These are phyloP conservation scores for Dendrocopos noguchii DNA, from an alignment of 2,113 vertebrate genomes.

Conservation along the genomic window DNA sequence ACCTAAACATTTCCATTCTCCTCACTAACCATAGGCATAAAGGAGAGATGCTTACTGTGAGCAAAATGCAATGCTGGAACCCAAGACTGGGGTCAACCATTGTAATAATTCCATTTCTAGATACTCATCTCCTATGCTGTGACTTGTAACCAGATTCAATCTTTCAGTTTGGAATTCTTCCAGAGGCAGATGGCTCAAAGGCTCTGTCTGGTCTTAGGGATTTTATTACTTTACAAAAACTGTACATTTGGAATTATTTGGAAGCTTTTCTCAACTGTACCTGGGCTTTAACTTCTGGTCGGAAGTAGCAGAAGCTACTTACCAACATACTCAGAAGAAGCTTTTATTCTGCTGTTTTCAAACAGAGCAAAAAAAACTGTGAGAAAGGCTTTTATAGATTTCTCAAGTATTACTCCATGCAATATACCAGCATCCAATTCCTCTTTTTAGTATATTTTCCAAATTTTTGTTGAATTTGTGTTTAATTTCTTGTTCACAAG, in stretches of 20 bases:
- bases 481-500: not conserved
- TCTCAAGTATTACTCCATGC: not conserved
- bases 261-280: not conserved
- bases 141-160: not conserved
- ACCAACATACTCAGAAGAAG: not conserved
- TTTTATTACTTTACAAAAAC: not conserved
- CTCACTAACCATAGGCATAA: not conserved
- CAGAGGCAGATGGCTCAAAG: not conserved
- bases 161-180: slow-evolving; percentile 24
- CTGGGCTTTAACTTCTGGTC: not conserved
- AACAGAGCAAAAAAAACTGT: not conserved
- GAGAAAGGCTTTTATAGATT: not conserved
- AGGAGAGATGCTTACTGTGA: not conserved
- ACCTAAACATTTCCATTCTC: not conserved
- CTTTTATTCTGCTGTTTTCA: not conserved
- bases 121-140: not conserved
- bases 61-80: not conserved
- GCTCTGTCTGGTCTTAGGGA: not conserved
- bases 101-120: not conserved
- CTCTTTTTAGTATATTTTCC: not conserved
- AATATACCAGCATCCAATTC: not conserved
- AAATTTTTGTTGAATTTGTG: not conserved
- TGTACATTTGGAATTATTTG: not conserved
- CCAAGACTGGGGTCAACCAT: not conserved
- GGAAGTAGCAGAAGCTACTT: not conserved